Evolutionary conservation across 2,113 vertebrate species (phyloP).

Genomic region (Ploceus nigricollis): DNA sequence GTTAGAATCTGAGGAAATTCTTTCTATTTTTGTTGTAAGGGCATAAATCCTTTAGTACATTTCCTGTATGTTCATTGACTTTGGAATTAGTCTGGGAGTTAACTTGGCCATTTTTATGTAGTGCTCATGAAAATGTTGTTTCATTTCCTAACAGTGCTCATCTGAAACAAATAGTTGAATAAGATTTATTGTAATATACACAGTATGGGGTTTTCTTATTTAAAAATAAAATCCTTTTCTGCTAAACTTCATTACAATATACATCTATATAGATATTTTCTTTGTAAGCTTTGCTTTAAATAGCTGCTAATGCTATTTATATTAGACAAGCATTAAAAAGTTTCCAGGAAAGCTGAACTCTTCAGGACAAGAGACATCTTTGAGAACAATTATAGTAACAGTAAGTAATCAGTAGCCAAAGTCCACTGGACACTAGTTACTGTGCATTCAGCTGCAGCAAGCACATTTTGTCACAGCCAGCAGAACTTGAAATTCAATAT

Average conservation of each 20-base stretch:
- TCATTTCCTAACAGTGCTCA: neutral
- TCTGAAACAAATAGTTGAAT: conserved; percentile 47
- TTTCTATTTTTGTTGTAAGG: neutral
- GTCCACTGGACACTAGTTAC: neutral
- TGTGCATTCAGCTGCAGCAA: neutral
- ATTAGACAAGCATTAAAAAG: conserved; percentile 30
- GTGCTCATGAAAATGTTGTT: neutral
- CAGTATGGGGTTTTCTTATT: conserved; percentile 27
- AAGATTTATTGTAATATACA: conserved; percentile 31
- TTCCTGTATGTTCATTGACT: neutral
- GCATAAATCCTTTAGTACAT: neutral
- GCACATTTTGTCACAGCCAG: neutral
- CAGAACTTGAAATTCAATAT: neutral
- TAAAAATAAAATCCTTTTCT: neutral
- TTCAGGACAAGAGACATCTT: conserved; percentile 36
- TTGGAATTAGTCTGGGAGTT: neutral
- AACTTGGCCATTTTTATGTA: neutral
- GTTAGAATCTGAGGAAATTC: neutral
- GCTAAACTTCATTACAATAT: neutral
- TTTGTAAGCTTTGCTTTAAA: conserved; percentile 53
- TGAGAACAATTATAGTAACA: conserved; percentile 43
- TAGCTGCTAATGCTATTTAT: conserved; percentile 59
- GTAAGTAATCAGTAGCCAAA: neutral
- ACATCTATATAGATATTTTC: neutral
- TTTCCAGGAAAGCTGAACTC: conserved; percentile 55